A percentile compares a stretch with the other conserved stretches of the same genome.
phyloP scores from a whole-genome alignment of 2,113 vertebrate species.

The Pygoscelis adeliae region DNA sequence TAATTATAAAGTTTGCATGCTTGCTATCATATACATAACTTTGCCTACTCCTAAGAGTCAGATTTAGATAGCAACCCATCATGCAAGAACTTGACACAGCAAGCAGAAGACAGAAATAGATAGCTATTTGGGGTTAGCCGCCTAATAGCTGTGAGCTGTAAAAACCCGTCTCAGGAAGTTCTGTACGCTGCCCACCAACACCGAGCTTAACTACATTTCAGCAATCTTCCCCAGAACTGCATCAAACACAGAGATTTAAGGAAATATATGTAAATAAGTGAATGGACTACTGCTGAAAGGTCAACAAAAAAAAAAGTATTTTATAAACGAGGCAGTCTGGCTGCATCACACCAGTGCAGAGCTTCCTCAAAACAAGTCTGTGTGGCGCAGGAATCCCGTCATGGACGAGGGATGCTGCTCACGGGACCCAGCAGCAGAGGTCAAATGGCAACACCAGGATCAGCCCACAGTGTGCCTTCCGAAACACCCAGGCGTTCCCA shows the following conservation, averaged over 20 bases:
- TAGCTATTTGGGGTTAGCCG: neutral
- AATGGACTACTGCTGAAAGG: neutral
- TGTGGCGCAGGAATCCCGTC: neutral
- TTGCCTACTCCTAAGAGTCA: neutral
- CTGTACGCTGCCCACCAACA: neutral
- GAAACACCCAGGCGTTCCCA: neutral
- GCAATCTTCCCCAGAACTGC: neutral
- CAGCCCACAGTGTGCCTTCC: neutral
- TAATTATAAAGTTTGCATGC: neutral
- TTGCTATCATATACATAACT: neutral
- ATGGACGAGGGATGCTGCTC: neutral
- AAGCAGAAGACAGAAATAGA: neutral
- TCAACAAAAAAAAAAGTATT: neutral
- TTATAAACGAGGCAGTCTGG: neutral
- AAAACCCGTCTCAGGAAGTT: neutral
- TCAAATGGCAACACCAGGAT: neutral
- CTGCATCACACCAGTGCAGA: neutral
- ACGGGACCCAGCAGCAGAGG: rapidly evolving
- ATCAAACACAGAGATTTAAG: neutral
- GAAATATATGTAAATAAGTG: neutral
- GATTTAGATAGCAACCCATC: neutral
- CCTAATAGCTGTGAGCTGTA: neutral
- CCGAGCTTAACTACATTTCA: neutral
- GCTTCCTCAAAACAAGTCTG: neutral
- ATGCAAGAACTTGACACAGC: neutral